Evolutionary conservation across 2,888 invertebrate genomes (phyloP), one percentile per base, ranked within the genome.

Genomic region (Aphidoletes aphidimyza): DNA sequence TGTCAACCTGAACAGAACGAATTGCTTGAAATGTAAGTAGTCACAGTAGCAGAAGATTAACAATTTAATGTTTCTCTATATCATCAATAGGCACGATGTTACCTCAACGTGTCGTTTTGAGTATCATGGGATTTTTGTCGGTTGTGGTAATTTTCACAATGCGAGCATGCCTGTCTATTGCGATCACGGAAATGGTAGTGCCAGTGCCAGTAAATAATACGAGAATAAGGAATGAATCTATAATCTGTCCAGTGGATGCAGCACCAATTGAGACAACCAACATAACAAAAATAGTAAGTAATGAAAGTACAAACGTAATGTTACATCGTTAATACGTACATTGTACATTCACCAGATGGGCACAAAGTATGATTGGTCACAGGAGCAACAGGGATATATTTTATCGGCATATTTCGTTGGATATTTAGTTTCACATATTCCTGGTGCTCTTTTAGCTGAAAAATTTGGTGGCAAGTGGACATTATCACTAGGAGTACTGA

Each of bases 321-420:
- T 11, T 9, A 9, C 11, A 8, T 39, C 11, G 5, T 39, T 39
- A 39, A 8, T 39, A 8, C 39, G 39, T 39, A 39, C 39, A 39
- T 39, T 39, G 39, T 8, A 39, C 39, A 39, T 47, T 47, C 19
- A 47, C 14, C 54, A 54, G 54, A 19, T 17, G 3, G 54, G 26
- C 11, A 54, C 54, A 3, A 54, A 14, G 85, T 94, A 92, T 88
- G 92, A 93, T 45, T 95, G 95, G 95, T 92, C 92, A 84, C 93
- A 94, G 88, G 90, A 92, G 85, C 92, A 93, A 1, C 94, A 95
- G 90, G 96, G 96, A 0, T 89, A 95, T 54, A 95, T 96, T 78
- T 91, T 96, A 1, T 94, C 95, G 83, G 93, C 95, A 0, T 96
- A 96, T 89, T 97, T 95, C 90, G 96, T 95, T 91, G 96, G 96